Base-by-base conservation (phyloP, 92 coral and sea anemone genomes). In the Parazoanthus darwini region DNA sequence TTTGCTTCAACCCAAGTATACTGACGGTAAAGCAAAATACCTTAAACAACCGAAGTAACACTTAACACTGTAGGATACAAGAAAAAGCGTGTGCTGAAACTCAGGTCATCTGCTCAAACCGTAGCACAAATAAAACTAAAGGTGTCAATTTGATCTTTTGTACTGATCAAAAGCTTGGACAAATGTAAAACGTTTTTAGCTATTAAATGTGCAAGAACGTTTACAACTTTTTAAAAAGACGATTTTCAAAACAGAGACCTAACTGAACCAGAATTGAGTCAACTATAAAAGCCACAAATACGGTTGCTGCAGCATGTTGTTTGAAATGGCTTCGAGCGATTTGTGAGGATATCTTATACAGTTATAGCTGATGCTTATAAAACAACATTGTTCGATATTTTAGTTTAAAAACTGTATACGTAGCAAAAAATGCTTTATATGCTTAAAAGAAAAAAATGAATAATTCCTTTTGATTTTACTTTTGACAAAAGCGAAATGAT, bases 291-390 rank as follows among this genome's bases (percentile, higher is more conserved):
- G 42, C n/a, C 42, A 22, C 15, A 72, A 48, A 72, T 72, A 29
- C n/a, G 38, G 33, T 37, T 29, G 77, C 38, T 72, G 35, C 42
- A 5, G 42, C 42, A 5, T 18, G 10, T 26, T 29, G 43, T 14
- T 11, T 37, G 33, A 72, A 72, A 72, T 72, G 42, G 77, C 77
- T 68, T 68, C 77, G 35, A 72, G 77, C 39, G 77, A 72, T 26
- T 11, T 2, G 4, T 8, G 76, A 26, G 42, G 59, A 72, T 6
- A 29, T 29, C 33, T 29, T 29, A 29, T 29, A 29, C 33, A 1
- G 15, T 72, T 26, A 42, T 42, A 29, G 76, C 42, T 72, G 42
- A 37, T 9, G 76, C 76, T 72, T 4, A 39, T 39, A 29, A 72
- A 72, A 29, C 43, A n/a, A 33, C 18, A 29, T 33, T 10, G 38